phyloP scores from a whole-genome alignment of 2,888 invertebrate genomes.

The Meganola albula region DNA sequence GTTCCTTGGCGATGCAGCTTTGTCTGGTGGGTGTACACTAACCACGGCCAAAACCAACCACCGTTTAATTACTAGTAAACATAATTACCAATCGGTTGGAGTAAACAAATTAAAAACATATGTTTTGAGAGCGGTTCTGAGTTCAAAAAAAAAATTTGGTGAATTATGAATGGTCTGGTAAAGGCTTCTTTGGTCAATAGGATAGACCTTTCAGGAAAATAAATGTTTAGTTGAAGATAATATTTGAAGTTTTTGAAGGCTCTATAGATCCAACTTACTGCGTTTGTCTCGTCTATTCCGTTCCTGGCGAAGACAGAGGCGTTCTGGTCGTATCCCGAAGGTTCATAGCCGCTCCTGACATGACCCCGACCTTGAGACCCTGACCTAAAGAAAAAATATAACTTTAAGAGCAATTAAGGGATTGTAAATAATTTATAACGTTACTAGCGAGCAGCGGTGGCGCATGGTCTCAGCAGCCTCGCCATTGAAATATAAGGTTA shows the following conservation, averaged over 20 bases:
- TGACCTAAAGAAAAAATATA: constrained; percentile 24
- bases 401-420: background rate
- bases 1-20: too few species aligned
- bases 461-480: too few species aligned
- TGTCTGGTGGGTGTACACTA: too few species aligned
- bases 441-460: too few species aligned
- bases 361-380: constrained; percentile 19
- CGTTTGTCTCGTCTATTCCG: constrained; percentile 40
- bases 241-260: too few species aligned
- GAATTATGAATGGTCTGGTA: background rate
- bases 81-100: too few species aligned
- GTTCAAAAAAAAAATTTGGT: background rate
- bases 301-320: constrained; percentile 45
- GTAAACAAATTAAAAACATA: too few species aligned
- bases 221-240: constrained; percentile 10
- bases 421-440: background rate
- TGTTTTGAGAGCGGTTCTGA: background rate
- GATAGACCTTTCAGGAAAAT: too few species aligned
- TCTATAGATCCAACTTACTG: too few species aligned
- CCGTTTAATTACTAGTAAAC: too few species aligned
- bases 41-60: too few species aligned
- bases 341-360: constrained; percentile 24
- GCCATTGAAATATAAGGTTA: background rate
- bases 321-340: constrained; percentile 46
- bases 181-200: background rate